Evolutionary conservation across 1,140 invertebrate genomes (phyloP), one percentile per base, ranked within the genome.

Genomic region (Elymnias hypermnestra): DNA sequence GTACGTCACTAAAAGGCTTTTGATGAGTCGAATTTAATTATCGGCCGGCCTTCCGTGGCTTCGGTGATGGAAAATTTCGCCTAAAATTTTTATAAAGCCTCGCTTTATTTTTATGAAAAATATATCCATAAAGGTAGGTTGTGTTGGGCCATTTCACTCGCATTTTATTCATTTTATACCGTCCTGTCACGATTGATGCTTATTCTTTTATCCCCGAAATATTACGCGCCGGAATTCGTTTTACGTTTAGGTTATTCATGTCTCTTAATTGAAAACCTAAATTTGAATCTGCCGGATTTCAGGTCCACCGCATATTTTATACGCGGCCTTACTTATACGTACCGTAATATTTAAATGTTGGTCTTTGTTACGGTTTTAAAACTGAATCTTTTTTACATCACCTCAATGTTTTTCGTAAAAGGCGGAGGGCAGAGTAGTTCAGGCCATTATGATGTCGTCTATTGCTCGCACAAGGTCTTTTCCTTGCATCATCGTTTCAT

Each of bases 11-110:
- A 64, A 56, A 49, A 50, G 41, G 37, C 40, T 51, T 61, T 53
- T 63, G 59, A 63, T 60, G 52, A 63, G 50, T 51, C 52, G 40
- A 56, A 53, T 60, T 63, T 63, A 67, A 67, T 67, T 67, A 67
- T 60, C 51, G 53, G 35, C 39, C 35, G 38, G 43, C 51, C 55
- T 62, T 55, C 49, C 39, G 47, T 44, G 44, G 54, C 47, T 54
- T 51, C 51, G 44, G 33, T 39, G 43, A 39, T 49, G 45, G 55
- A 57, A 44, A 52, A 49, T 58, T 55, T 49, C 31, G 41, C 37
- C 33, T 47, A 44, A 53, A 46, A 53, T 53, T 56, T 43, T 46
- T 52, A 15, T 38, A 33, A 12, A 21, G 38, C 42, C 42, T 52
- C 45, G 45, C 43, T 26, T 38, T 39, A 36, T 52, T 53, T 59